Conservation (phyloP, 2,888 invertebrate genomes). For the Polydrusus cervinus region DNA sequence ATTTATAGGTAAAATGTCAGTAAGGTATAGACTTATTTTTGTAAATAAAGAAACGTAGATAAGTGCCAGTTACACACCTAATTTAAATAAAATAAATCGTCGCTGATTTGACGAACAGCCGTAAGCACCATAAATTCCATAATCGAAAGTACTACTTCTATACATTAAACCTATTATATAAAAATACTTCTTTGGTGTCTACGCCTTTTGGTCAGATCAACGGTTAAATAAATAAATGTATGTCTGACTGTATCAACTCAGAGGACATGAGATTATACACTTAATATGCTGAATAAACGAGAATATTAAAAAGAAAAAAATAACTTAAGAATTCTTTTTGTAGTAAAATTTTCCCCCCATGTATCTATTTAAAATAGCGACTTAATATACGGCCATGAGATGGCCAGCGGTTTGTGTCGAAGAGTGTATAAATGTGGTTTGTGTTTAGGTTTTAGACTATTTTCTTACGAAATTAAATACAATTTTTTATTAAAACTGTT, state of each 20-base stretch:
- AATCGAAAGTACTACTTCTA: too few species aligned
- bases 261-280: slow-evolving; percentile 59
- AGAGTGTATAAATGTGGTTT: slow-evolving; percentile 63
- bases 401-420: slow-evolving; percentile 46
- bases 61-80: slow-evolving; percentile 67
- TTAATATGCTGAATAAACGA: slow-evolving; percentile 55
- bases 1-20: slow-evolving; percentile 38
- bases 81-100: slow-evolving; percentile 60
- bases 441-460: slow-evolving; percentile 66
- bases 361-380: slow-evolving; percentile 43
- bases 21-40: slow-evolving; percentile 68
- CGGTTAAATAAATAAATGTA: slow-evolving; percentile 35
- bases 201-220: too few species aligned
- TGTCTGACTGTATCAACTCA: slow-evolving; percentile 54
- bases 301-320: slow-evolving; percentile 35
- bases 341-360: slow-evolving; percentile 63
- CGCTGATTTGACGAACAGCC: too few species aligned
- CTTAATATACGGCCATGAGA: slow-evolving; percentile 43
- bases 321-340: slow-evolving; percentile 60
- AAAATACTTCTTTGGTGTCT: too few species aligned
- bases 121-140: too few species aligned
- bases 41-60: slow-evolving; percentile 66
- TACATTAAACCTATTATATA: too few species aligned
- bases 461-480: slow-evolving; percentile 58
- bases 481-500: slow-evolving; percentile 43